Conservation (phyloP, 2,113 vertebrate species). For the Burhinus oedicnemus region DNA sequence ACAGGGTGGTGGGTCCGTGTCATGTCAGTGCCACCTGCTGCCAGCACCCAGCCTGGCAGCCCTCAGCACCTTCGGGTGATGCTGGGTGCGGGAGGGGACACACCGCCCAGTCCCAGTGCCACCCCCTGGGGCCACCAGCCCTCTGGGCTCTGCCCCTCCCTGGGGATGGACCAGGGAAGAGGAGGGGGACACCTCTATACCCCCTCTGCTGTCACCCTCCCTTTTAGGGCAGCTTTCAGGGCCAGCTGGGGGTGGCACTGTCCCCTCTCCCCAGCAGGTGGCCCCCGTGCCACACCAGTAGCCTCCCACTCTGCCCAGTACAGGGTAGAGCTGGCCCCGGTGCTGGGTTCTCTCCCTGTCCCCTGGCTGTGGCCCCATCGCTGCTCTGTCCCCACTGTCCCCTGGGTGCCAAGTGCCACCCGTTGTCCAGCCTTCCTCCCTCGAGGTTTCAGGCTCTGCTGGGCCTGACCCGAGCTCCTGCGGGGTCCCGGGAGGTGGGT, state of each 20-base stretch:
- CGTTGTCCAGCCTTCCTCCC: not conserved
- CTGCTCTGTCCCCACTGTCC: not conserved
- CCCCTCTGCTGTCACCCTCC: fast-evolving
- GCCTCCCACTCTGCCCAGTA: not conserved
- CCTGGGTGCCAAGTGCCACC: not conserved
- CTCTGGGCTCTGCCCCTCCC: not conserved
- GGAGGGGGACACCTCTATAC: not conserved
- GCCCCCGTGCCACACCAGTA: conserved; percentile 5
- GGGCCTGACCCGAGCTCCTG: not conserved
- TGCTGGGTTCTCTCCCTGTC: not conserved
- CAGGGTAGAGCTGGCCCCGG: fast-evolving
- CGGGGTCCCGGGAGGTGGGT: not conserved
- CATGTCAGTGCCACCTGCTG: not conserved
- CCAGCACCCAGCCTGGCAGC: not conserved
- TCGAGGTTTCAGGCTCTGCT: fast-evolving
- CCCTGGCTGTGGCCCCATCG: not conserved
- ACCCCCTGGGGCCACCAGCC: not conserved
- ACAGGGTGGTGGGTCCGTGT: not conserved
- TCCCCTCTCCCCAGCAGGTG: conserved; percentile 40
- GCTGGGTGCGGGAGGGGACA: not conserved
- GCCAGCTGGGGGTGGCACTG: not conserved
- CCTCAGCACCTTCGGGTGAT: not conserved
- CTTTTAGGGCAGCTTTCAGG: fast-evolving
- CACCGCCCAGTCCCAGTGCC: not conserved
- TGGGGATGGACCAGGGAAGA: not conserved